Evolutionary conservation across 2,797 vertebrate species (phyloP).

Genomic region (Epinephelus coioides): DNA sequence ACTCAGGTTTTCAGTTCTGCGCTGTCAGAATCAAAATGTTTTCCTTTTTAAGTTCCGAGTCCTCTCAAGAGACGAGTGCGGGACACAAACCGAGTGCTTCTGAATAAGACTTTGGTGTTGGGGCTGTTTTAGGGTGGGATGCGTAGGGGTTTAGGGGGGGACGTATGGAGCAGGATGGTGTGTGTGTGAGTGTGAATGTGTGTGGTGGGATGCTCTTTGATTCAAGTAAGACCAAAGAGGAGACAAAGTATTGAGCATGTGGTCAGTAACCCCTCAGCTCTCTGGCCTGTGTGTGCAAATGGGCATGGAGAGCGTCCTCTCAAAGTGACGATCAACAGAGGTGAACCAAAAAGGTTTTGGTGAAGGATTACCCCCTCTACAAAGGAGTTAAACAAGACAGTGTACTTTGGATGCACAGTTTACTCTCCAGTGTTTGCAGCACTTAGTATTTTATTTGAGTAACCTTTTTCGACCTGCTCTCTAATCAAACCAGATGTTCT

Average conservation of each 20-base stretch:
- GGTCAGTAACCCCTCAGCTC: constrained; percentile 15
- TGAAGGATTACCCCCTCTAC: neutral
- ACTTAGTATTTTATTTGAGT: neutral
- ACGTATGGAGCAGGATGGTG: constrained; percentile 11
- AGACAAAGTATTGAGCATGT: constrained; percentile 17
- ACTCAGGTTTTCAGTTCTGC: constrained; percentile 86
- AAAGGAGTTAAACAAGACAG: neutral
- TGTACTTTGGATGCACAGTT: too few relatives aligned
- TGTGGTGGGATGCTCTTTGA: constrained; percentile 35
- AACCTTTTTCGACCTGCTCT: neutral
- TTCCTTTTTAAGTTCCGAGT: constrained; percentile 43
- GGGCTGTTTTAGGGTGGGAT: constrained; percentile 25
- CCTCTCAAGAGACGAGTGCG: constrained; percentile 46
- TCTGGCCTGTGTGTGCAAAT: neutral
- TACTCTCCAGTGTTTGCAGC: neutral
- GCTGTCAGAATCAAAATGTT: constrained; percentile 68
- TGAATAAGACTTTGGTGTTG: constrained; percentile 17
- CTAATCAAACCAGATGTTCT: constrained; percentile 8
- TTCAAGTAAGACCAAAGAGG: constrained; percentile 63
- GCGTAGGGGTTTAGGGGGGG: neutral
- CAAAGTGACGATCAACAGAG: neutral
- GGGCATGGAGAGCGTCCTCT: neutral
- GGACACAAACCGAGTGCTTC: constrained; percentile 39
- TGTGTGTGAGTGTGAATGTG: constrained; percentile 12
- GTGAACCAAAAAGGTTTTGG: neutral